A percentile compares a stretch with the other conserved stretches of the same genome.
phyloP scores from a whole-genome alignment of 1,140 invertebrate genomes.

The Drosophila nigromelanica region DNA sequence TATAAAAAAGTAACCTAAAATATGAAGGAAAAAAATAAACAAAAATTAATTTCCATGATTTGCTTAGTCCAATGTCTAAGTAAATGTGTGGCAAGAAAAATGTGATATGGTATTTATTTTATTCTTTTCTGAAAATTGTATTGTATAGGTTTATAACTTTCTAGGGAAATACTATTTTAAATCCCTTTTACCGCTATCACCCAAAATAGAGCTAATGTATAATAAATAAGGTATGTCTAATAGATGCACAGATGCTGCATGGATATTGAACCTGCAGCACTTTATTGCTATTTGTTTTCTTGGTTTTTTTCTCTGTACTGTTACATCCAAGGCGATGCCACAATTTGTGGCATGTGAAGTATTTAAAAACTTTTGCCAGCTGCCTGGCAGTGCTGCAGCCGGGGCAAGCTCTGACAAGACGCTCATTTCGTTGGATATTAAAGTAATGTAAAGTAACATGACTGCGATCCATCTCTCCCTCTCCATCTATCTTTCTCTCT shows the following conservation, averaged over 20 bases:
- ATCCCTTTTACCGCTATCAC: no score
- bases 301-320: neutral
- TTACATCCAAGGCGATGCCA: neutral
- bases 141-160: no score
- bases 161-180: no score
- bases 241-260: no score
- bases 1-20: neutral
- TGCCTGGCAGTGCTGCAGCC: neutral
- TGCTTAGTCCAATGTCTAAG: no score
- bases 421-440: slow-evolving; percentile 16
- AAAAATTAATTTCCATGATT: no score
- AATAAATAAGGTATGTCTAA: no score
- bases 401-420: neutral
- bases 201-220: no score
- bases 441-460: neutral
- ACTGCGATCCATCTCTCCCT: neutral
- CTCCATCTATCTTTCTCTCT: neutral
- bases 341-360: slow-evolving; percentile 2
- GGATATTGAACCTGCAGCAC: no score
- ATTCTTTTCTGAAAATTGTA: no score
- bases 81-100: no score
- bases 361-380: slow-evolving; percentile 27
- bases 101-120: no score
- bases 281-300: neutral
- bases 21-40: neutral